Base-by-base conservation (phyloP, 2,888 invertebrate species). In the Pseudanteris insignis region DNA sequence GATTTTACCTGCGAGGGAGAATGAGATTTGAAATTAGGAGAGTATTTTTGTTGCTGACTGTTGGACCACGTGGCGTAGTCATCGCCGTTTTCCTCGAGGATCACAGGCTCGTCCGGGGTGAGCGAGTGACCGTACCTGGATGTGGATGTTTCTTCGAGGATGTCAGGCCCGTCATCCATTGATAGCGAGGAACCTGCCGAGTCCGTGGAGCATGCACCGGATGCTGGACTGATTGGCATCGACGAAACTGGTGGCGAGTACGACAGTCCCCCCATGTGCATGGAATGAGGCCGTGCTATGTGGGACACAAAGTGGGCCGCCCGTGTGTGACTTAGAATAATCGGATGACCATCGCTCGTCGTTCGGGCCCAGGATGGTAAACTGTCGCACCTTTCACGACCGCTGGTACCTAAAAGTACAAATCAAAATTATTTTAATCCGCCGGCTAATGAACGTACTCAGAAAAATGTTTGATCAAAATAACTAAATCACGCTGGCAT, bases 371-470 rank as follows among this genome's bases (percentile, higher is more conserved):
- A 83, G 8, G 90, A 86, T 2, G 91, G 92, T 84, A 93, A 86
- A 74, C 91, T 92, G 79, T 92, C 92, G 78, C 91, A 90, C 54
- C 92, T 85, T 69, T 89, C 90, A 36, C 92, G 84, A 53, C 83
- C 67, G n/a, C 71, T 75, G 9, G 79, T 69, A 67, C 81, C 81
- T 81, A 72, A 18, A 18, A 18, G 6, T 6, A 18, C 18, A 6
- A 3, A 18, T 4, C 18, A 18, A 18, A 3, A 6, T 18, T 18
- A 18, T 18, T 18, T 4, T 6, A 18, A 6, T 6, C 18, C 6
- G 4, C 6, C 6, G 3, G 4, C 18, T 4, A 18, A 18, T 4
- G 4, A 6, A 18, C 6, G 4, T 4, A 18, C 18, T 6, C 18
- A 18, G 18, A 18, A 18, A 6, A 6, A 18, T 6, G 18, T 18